Evolutionary conservation across 2,797 vertebrate species (phyloP).

Genomic region (Sebastes melanostomus): DNA sequence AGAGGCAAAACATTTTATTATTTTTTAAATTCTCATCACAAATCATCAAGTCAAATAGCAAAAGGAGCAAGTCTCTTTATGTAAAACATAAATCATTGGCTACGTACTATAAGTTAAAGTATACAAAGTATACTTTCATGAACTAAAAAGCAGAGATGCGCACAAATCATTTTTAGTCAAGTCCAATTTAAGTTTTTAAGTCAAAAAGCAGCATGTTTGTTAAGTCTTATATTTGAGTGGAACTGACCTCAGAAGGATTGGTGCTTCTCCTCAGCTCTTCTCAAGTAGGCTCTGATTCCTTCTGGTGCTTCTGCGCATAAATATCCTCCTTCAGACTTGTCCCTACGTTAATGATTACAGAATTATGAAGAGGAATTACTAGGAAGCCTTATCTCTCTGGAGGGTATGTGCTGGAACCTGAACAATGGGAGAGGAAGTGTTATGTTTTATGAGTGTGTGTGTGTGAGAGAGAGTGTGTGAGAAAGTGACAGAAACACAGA

Average conservation of each 20-base stretch:
- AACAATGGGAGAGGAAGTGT: background rate
- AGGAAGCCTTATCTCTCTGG: background rate
- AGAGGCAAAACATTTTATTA: too few relatives aligned
- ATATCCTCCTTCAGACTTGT: background rate
- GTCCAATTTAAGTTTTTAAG: too few relatives aligned
- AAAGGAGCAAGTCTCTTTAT: too few relatives aligned
- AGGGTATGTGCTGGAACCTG: conserved; percentile 15
- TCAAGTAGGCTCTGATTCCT: background rate
- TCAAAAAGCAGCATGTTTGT: background rate
- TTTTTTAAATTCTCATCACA: too few relatives aligned
- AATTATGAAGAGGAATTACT: background rate
- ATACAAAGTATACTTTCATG: too few relatives aligned
- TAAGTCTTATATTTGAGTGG: background rate
- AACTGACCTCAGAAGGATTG: conserved; percentile 32
- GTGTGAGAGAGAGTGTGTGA: background rate
- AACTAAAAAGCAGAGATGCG: too few relatives aligned
- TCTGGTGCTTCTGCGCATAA: too few relatives aligned
- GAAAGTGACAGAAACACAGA: background rate
- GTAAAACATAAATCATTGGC: too few relatives aligned
- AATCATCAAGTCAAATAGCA: too few relatives aligned
- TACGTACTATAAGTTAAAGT: too few relatives aligned
- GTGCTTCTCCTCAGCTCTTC: background rate
- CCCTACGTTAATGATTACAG: conserved; percentile 58
- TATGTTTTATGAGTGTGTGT: background rate
- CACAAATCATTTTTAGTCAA: too few relatives aligned